Evolutionary conservation across 1,140 invertebrate species (phyloP).

Genomic region (Ditylenchus dipsaci): DNA sequence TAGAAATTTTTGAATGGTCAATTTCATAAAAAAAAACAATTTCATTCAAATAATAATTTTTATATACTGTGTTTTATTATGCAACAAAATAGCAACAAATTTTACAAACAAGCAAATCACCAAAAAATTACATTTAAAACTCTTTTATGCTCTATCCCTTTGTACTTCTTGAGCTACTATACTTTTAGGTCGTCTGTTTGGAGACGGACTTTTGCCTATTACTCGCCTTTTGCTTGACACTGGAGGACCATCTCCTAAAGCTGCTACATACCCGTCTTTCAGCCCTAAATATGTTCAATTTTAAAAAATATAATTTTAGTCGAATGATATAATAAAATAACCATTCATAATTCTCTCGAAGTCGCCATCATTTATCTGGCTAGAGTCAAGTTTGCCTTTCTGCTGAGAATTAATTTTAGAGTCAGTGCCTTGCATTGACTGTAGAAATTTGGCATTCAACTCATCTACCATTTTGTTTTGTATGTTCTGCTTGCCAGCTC

Average conservation of each 20-base stretch:
- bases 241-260: background rate
- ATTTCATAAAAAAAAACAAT: too few species aligned
- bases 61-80: too few species aligned
- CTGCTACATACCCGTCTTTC: background rate
- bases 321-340: background rate
- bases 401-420: too few species aligned
- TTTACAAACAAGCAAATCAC: too few species aligned
- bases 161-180: conserved; percentile 1
- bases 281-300: background rate
- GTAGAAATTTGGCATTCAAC: conserved; percentile 26
- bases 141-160: background rate
- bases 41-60: too few species aligned
- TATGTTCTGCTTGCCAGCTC: background rate
- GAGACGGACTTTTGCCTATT: background rate
- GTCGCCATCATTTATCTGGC: conserved; percentile 20
- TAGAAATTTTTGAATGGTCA: too few species aligned
- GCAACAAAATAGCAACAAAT: too few species aligned
- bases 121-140: too few species aligned
- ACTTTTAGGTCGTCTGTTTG: background rate
- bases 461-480: conserved; percentile 19
- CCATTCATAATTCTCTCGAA: conserved; percentile 14
- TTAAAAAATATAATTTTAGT: background rate
- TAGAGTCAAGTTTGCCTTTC: conserved; percentile 16
- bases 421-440: conserved; percentile 16
- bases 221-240: background rate